A percentile compares a stretch with the other conserved stretches of the same genome.
phyloP scores from a whole-genome alignment of 2,113 vertebrate genomes.

The Festucalex cinctus region DNA sequence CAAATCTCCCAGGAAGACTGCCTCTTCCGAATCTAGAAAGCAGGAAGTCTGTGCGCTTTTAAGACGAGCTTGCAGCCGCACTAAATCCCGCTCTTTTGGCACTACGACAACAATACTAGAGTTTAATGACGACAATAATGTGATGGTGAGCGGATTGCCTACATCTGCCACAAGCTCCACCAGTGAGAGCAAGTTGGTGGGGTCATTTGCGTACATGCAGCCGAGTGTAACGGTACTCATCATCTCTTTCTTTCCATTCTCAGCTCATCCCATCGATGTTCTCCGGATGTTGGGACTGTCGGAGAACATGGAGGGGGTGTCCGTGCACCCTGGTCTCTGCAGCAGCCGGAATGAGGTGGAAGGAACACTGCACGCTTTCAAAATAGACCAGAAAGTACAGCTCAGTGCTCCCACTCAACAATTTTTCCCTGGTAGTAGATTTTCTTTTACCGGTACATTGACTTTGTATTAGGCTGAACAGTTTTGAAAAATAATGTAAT shows the following conservation, averaged over 20 bases:
- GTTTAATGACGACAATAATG: conserved; percentile 31
- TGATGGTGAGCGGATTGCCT: conserved; percentile 13
- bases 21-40: conserved; percentile 55
- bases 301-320: conserved; percentile 74
- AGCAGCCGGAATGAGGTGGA: conserved; percentile 65
- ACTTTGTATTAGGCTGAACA: no score
- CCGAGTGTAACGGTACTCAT: conserved; percentile 1
- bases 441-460: neutral
- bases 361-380: conserved; percentile 78
- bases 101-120: conserved; percentile 53
- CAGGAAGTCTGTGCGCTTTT: conserved; percentile 62
- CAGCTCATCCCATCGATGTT: conserved; percentile 77
- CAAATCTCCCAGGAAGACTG: conserved; percentile 47
- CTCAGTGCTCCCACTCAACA: conserved; percentile 78
- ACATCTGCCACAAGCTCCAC: conserved; percentile 11
- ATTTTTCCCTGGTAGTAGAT: conserved; percentile 79
- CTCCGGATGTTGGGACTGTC: conserved; percentile 74
- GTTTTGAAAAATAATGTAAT: no score
- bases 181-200: no score
- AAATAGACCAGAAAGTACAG: conserved; percentile 74
- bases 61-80: conserved; percentile 52
- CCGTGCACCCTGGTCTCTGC: conserved; percentile 80
- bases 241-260: conserved; percentile 20
- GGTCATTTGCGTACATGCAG: neutral
- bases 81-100: conserved; percentile 54